These are phyloP conservation scores for Melitaea cinxia DNA, from an alignment of 1,140 invertebrate genomes.

Conservation along the genomic window DNA sequence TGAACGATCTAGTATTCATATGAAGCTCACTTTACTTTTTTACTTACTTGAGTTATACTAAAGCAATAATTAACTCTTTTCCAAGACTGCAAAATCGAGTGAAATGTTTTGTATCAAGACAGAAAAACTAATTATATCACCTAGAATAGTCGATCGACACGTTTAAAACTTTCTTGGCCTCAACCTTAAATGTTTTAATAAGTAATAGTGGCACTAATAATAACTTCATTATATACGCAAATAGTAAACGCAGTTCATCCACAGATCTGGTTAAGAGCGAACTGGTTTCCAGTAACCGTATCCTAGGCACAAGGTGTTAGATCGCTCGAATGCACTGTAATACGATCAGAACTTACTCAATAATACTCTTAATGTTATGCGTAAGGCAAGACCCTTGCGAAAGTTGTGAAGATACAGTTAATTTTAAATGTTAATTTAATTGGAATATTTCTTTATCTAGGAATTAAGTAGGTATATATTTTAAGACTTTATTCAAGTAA, in stretches of 20 bases:
- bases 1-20: too few species aligned
- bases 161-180: too few species aligned
- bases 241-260: neutral
- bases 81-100: too few species aligned
- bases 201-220: neutral
- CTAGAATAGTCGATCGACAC: too few species aligned
- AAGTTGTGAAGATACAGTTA: neutral
- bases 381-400: neutral
- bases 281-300: conserved; percentile 29
- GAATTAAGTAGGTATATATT: neutral
- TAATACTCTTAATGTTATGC: neutral
- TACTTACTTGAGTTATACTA: too few species aligned
- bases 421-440: neutral
- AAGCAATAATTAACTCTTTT: too few species aligned
- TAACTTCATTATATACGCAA: neutral
- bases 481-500: too few species aligned
- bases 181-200: too few species aligned
- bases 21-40: too few species aligned
- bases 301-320: conserved; percentile 19
- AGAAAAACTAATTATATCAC: too few species aligned
- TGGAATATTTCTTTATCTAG: neutral
- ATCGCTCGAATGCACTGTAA: conserved; percentile 23
- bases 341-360: conserved; percentile 7
- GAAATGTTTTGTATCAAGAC: too few species aligned
- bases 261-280: conserved; percentile 21